These are phyloP conservation scores for Gallinago stenura DNA, from an alignment of 2,797 vertebrate species.

Conservation along the genomic window DNA sequence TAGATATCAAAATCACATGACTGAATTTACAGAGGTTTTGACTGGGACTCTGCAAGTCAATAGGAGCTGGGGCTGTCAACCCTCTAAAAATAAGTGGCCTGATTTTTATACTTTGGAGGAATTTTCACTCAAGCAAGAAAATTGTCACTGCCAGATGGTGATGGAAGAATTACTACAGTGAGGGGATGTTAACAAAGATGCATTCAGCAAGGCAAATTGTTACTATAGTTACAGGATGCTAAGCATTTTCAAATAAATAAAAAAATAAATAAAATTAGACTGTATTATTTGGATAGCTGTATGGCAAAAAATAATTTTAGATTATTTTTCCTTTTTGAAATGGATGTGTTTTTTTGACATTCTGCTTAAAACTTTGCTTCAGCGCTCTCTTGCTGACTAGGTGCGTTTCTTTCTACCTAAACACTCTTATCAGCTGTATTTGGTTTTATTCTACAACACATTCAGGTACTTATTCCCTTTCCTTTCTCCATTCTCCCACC, in stretches of 20 bases:
- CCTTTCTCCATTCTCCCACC: neutral
- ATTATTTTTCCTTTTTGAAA: slow-evolving; percentile 12
- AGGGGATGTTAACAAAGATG: slow-evolving; percentile 40
- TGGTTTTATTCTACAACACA: neutral
- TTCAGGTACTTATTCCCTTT: neutral
- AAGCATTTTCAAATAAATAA: slow-evolving; percentile 51
- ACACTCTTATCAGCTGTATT: neutral
- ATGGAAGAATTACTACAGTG: slow-evolving; percentile 55
- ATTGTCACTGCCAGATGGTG: slow-evolving; percentile 64
- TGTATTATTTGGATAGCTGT: neutral
- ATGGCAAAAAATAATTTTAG: neutral
- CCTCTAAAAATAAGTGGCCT: slow-evolving; percentile 54
- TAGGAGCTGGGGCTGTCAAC: neutral
- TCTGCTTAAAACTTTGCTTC: neutral
- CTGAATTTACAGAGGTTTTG: neutral
- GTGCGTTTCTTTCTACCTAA: neutral
- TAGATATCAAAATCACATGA: neutral
- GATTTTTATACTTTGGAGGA: slow-evolving; percentile 54
- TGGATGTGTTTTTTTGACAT: neutral
- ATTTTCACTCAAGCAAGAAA: slow-evolving; percentile 62
- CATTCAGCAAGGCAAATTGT: slow-evolving; percentile 63
- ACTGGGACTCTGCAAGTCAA: neutral
- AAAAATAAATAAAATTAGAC: slow-evolving; percentile 42
- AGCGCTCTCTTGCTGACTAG: neutral
- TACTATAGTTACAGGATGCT: slow-evolving; percentile 69